Evolutionary conservation across 2,888 invertebrate genomes (phyloP).

Genomic region (Trichopoda pennipes): DNA sequence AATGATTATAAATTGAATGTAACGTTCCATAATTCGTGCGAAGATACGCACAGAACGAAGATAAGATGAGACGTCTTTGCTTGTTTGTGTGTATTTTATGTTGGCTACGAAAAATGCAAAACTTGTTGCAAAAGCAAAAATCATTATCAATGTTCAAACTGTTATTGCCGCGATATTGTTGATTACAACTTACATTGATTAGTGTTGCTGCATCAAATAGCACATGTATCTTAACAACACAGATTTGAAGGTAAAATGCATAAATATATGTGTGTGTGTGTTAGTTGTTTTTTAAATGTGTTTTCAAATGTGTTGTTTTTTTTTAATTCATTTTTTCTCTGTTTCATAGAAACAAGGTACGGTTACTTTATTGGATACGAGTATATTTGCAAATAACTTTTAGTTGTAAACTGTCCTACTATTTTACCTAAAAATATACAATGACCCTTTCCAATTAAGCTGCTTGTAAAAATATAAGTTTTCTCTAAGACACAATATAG

Average conservation of each 20-base stretch:
- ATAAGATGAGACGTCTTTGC: background rate
- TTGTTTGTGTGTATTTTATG: conserved; percentile 9
- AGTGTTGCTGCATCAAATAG: conserved; percentile 72
- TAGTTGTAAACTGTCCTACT: background rate
- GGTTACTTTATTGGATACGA: background rate
- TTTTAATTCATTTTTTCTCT: background rate
- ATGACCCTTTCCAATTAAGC: too few relatives aligned
- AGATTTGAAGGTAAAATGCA: background rate
- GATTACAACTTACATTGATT: conserved; percentile 75
- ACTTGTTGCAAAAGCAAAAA: conserved; percentile 55
- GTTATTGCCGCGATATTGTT: conserved; percentile 52
- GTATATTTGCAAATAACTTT: background rate
- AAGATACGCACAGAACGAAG: conserved; percentile 16
- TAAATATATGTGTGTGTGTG: background rate
- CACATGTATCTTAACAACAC: conserved; percentile 71
- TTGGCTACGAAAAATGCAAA: conserved; percentile 2
- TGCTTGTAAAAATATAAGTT: too few relatives aligned
- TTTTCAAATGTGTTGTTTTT: background rate
- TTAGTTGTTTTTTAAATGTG: background rate
- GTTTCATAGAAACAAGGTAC: background rate
- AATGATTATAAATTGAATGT: conserved; percentile 20
- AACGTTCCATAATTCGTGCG: conserved; percentile 21
- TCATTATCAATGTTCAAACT: conserved; percentile 60
- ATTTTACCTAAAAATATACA: too few relatives aligned
- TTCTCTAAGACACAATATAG: too few relatives aligned